Evolutionary conservation across 2,113 vertebrate species (phyloP).

Genomic region (Lophura nycthemera): DNA sequence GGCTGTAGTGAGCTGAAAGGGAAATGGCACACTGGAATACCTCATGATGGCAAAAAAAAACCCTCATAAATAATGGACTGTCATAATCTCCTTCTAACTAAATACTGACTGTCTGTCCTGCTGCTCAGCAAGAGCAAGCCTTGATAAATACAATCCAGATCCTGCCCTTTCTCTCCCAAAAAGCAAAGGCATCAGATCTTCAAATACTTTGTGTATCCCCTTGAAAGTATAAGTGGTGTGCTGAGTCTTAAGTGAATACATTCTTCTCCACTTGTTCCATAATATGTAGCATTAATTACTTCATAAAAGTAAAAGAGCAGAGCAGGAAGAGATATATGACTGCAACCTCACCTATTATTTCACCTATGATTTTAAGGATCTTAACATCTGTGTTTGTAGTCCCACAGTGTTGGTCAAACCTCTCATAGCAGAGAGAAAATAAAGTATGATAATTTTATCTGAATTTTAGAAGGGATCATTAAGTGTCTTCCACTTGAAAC

Average conservation of each 20-base stretch:
- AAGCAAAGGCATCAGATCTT: neutral
- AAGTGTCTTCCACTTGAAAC: neutral
- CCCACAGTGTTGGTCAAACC: neutral
- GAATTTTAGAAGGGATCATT: slow-evolving; percentile 24
- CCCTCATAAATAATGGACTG: slow-evolving; percentile 12
- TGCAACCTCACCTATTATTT: neutral
- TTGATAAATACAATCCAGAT: slow-evolving; percentile 35
- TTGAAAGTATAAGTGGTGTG: neutral
- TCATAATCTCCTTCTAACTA: neutral
- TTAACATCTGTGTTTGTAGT: neutral
- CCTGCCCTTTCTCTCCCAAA: neutral
- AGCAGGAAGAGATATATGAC: neutral
- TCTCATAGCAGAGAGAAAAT: slow-evolving; percentile 4
- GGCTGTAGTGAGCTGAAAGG: neutral
- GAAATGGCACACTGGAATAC: neutral
- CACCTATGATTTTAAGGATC: neutral
- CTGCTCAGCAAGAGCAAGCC: neutral
- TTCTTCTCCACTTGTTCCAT: neutral
- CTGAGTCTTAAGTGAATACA: neutral
- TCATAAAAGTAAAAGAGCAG: neutral
- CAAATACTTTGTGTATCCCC: neutral
- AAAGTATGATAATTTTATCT: slow-evolving; percentile 13
- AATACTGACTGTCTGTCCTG: neutral
- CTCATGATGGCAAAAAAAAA: neutral
- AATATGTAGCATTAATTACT: neutral